Conservation (phyloP, 2,797 vertebrate species). For the Protosalanx chinensis region DNA sequence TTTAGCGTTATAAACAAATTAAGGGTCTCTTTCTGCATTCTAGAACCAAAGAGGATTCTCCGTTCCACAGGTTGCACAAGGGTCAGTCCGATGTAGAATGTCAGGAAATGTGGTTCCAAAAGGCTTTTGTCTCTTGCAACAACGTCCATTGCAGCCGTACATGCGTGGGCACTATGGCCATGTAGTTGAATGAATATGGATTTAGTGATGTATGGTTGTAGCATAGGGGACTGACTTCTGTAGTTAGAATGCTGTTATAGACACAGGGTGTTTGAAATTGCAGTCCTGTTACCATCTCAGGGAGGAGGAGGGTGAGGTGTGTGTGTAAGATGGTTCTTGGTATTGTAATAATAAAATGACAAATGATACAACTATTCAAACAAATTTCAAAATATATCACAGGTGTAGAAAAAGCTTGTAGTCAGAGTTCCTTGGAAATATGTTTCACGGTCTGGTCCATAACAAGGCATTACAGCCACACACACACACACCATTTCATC, state of each 20-base stretch:
- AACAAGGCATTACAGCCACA: neutral
- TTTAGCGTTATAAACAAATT: neutral
- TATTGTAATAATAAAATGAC: slow-evolving; percentile 22
- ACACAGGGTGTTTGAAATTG: slow-evolving; percentile 17
- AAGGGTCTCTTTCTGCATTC: neutral
- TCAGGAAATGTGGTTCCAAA: neutral
- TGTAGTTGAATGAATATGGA: slow-evolving; percentile 7
- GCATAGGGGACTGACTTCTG: slow-evolving; percentile 11
- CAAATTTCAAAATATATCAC: slow-evolving; percentile 17
- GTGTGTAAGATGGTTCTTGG: slow-evolving; percentile 44
- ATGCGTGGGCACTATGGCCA: no score
- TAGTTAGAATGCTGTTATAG: slow-evolving; percentile 17
- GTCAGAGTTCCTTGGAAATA: slow-evolving; percentile 41
- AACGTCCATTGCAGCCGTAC: neutral
- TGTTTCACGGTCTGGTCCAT: slow-evolving; percentile 29
- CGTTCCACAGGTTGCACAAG: slow-evolving; percentile 9
- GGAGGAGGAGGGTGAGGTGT: slow-evolving; percentile 11
- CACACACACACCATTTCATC: slow-evolving; percentile 34
- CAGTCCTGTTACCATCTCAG: slow-evolving; percentile 15
- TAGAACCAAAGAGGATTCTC: neutral
- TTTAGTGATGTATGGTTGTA: slow-evolving; percentile 23
- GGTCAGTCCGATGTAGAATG: slow-evolving; percentile 11
- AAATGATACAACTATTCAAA: slow-evolving; percentile 1
- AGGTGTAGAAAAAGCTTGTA: slow-evolving; percentile 33
- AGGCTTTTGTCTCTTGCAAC: slow-evolving; percentile 3